A percentile compares a stretch with the other conserved stretches of the same genome.
These are phyloP conservation scores for Euspilapteryx auroguttella DNA, from an alignment of 2,888 invertebrate species.

Conservation along the genomic window DNA sequence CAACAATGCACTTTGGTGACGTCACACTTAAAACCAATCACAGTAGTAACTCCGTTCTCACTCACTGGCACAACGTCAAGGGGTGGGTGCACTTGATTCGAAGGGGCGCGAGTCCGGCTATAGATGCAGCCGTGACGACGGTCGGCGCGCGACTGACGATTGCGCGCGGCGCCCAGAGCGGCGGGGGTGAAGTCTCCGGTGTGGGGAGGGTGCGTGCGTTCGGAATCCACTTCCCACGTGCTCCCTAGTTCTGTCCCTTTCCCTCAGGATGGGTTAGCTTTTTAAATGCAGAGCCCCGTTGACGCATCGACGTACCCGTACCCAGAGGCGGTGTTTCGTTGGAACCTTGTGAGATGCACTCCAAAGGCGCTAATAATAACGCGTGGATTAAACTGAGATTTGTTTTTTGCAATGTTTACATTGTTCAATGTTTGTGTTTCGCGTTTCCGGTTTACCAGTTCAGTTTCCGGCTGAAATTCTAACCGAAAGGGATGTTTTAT, in stretches of 20 bases:
- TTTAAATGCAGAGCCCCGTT: constrained; percentile 45
- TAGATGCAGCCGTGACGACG: constrained; percentile 37
- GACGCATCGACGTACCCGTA: constrained; percentile 41
- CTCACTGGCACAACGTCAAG: constrained; percentile 42
- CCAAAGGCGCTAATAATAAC: constrained; percentile 43
- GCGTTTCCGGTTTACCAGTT: constrained; percentile 25
- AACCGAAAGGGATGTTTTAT: constrained; percentile 5
- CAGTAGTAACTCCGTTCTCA: constrained; percentile 44
- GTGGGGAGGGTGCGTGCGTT: constrained; percentile 53
- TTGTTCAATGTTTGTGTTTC: constrained; percentile 25
- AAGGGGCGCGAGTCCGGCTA: constrained; percentile 11
- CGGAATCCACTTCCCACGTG: constrained; percentile 60
- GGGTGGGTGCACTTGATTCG: constrained; percentile 20
- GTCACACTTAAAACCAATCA: constrained; percentile 53
- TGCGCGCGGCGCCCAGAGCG: constrained; percentile 35
- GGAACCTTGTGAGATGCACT: constrained; percentile 54
- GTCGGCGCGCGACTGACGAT: constrained; percentile 53
- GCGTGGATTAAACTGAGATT: constrained; percentile 37
- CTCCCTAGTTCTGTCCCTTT: constrained; percentile 42
- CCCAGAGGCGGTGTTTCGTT: constrained; percentile 41
- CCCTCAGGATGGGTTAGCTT: constrained; percentile 55
- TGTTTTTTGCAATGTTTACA: constrained; percentile 28
- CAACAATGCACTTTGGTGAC: constrained; percentile 30
- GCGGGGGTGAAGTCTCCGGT: constrained; percentile 13
- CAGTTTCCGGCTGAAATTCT: constrained; percentile 18